These are phyloP conservation scores for Hassar affinis DNA, from an alignment of 2,113 vertebrate genomes.

Conservation along the genomic window DNA sequence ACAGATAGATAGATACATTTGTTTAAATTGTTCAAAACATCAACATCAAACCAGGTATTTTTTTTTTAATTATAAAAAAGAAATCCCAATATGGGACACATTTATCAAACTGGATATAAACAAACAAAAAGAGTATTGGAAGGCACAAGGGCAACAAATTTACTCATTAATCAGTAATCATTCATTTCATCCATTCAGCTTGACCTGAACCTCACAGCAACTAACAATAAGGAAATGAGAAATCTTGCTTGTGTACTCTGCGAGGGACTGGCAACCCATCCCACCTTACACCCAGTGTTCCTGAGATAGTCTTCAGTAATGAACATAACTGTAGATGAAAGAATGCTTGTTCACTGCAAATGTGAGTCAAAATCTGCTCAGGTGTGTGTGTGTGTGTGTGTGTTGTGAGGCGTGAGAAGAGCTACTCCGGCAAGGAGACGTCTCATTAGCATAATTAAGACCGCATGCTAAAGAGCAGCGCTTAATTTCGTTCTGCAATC, in stretches of 20 bases:
- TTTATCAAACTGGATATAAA: too few relatives aligned
- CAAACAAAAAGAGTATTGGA: not conserved
- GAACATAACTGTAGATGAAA: not conserved
- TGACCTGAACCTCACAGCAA: not conserved
- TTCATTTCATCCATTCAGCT: not conserved
- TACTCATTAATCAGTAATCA: not conserved
- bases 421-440: slow-evolving; percentile 54
- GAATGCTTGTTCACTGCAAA: not conserved
- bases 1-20: too few relatives aligned
- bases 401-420: slow-evolving; percentile 38
- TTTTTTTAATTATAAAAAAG: too few relatives aligned
- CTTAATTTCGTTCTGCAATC: slow-evolving; percentile 64
- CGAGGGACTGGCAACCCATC: not conserved
- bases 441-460: slow-evolving; percentile 69
- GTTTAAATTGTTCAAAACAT: too few relatives aligned
- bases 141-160: not conserved
- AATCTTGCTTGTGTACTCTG: not conserved
- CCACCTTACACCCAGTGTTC: not conserved
- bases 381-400: slow-evolving; percentile 6
- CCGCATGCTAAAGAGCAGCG: slow-evolving; percentile 66
- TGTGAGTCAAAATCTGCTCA: not conserved
- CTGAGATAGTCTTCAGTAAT: not conserved
- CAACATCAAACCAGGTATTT: too few relatives aligned
- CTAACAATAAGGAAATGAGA: not conserved
- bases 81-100: too few relatives aligned